Conservation (phyloP, 2,888 invertebrate genomes). For the Norana najaformis region DNA sequence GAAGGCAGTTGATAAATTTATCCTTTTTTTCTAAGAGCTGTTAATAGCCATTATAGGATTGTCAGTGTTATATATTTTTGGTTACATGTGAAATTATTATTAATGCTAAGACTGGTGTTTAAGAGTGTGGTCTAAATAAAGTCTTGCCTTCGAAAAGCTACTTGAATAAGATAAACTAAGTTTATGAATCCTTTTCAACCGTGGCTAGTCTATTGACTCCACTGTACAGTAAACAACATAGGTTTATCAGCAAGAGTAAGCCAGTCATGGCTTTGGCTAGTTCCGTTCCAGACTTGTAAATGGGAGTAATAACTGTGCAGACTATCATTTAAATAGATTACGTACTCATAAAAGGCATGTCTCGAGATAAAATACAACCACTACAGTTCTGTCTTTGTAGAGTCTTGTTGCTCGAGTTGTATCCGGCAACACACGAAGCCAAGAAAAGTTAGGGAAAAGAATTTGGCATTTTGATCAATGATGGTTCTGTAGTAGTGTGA, state of each 20-base stretch:
- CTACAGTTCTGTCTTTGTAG: background rate
- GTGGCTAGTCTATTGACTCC: background rate
- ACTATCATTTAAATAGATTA: background rate
- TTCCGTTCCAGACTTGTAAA: conserved; percentile 5
- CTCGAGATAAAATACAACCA: conserved; percentile 9
- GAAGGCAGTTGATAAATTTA: background rate
- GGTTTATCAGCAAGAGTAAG: conserved; percentile 5
- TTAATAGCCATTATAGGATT: too few relatives aligned
- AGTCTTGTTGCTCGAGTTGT: background rate
- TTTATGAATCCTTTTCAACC: background rate
- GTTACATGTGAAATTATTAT: background rate
- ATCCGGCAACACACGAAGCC: background rate
- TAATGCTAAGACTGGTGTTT: background rate
- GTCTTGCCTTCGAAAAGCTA: background rate
- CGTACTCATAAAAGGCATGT: background rate
- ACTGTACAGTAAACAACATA: background rate
- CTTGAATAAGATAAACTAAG: background rate
- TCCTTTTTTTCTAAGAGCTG: too few relatives aligned
- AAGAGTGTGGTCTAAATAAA: background rate
- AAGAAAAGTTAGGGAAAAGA: background rate
- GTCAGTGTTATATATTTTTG: too few relatives aligned
- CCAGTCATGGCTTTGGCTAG: background rate
- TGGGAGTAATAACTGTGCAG: background rate
- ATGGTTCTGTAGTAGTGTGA: background rate
- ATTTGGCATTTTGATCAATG: background rate